A percentile compares a stretch with the other conserved stretches of the same genome.
These are phyloP conservation scores for Eulimnadia texana DNA, from an alignment of 1,140 invertebrate species.

Conservation along the genomic window DNA sequence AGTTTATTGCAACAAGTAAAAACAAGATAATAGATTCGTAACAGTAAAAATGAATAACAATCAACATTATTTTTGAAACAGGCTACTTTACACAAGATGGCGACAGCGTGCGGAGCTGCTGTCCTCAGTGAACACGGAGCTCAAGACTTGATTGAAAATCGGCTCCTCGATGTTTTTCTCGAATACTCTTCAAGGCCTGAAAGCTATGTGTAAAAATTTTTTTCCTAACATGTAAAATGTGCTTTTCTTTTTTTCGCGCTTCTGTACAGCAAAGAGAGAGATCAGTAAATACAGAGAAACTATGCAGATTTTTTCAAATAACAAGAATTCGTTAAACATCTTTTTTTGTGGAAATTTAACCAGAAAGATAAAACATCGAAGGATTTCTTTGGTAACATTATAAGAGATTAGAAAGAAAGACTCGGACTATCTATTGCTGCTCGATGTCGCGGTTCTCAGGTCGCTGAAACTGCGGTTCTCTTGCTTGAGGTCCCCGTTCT, in stretches of 20 bases:
- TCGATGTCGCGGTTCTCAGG: conserved; percentile 1
- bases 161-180: conserved; percentile 50
- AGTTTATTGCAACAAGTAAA: no score
- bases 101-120: conserved; percentile 37
- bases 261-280: no score
- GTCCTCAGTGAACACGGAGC: conserved; percentile 36
- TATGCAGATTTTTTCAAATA: no score
- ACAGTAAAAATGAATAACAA: conserved; percentile 13
- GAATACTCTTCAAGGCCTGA: conserved; percentile 51
- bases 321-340: no score
- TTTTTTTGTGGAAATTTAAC: no score
- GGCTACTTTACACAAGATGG: conserved; percentile 52
- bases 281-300: no score
- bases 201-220: conserved; percentile 44
- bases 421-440: background rate
- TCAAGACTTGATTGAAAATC: conserved; percentile 46
- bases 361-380: no score
- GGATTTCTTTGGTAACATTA: no score
- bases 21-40: no score
- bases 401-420: background rate
- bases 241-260: no score
- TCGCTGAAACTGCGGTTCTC: conserved; percentile 6
- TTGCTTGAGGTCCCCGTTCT: background rate
- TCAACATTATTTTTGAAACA: conserved; percentile 23
- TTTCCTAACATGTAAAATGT: no score